phyloP scores from a whole-genome alignment of 1,140 invertebrate genomes.

The Anagrus nilaparvatae region DNA sequence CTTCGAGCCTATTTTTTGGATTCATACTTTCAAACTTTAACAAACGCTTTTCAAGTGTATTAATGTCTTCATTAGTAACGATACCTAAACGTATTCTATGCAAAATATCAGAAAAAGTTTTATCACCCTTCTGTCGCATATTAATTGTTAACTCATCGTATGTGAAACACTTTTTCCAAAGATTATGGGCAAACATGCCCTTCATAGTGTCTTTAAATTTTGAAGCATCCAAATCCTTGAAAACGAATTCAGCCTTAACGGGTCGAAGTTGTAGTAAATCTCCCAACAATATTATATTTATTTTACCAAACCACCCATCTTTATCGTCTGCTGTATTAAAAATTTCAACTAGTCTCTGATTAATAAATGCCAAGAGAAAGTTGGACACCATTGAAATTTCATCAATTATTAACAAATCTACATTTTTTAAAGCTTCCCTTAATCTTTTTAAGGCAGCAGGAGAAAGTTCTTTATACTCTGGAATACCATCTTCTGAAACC shows the following conservation, averaged over 20 bases:
- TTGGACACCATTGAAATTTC: constrained; percentile 27
- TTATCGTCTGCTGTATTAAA: constrained; percentile 15
- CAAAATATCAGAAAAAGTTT: no score
- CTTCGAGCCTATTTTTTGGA: constrained; percentile 11
- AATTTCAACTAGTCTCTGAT: constrained; percentile 18
- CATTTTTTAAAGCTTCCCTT: constrained; percentile 18
- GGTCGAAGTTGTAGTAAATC: constrained; percentile 26
- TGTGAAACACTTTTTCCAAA: constrained; percentile 17
- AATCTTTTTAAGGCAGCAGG: constrained; percentile 19
- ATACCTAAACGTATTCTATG: constrained; percentile 20
- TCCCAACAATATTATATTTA: constrained; percentile 19
- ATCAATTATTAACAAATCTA: constrained; percentile 21
- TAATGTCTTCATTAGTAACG: constrained; percentile 18
- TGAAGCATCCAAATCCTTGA: no score
- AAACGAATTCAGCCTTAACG: no score
- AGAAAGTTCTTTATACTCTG: constrained; percentile 18
- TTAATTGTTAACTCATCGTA: constrained; percentile 22
- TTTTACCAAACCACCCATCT: constrained; percentile 20
- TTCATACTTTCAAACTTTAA: constrained; percentile 12
- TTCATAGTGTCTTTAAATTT: no score
- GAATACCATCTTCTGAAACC: constrained; percentile 17
- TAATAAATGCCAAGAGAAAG: constrained; percentile 14
- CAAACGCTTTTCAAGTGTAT: constrained; percentile 12
- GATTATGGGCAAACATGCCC: no score
- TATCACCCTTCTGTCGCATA: constrained; percentile 20